phyloP scores from a whole-genome alignment of 2,797 vertebrate genomes.

The Tangara arthus region DNA sequence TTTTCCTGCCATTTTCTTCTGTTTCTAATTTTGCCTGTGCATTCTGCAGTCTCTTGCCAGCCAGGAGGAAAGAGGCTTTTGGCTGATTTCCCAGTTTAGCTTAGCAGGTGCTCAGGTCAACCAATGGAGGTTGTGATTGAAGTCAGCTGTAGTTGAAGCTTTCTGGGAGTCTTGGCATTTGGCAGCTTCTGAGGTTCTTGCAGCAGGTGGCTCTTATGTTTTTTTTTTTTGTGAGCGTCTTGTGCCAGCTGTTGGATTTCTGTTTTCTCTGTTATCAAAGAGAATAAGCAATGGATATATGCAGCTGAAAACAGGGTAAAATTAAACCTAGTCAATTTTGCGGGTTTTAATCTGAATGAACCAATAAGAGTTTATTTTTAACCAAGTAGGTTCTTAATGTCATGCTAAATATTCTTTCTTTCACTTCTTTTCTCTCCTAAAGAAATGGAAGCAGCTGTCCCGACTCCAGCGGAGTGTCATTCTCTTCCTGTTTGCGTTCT shows the following conservation, averaged over 20 bases:
- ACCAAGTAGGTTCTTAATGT: neutral
- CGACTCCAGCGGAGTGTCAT: conserved; percentile 87
- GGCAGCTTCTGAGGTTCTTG: neutral
- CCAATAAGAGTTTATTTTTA: neutral
- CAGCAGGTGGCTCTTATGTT: neutral
- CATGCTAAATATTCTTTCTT: neutral
- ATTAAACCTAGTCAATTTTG: neutral
- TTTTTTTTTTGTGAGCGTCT: neutral
- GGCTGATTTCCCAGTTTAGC: neutral
- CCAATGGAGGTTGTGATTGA: neutral
- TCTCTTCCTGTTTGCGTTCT: conserved; percentile 77
- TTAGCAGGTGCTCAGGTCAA: neutral
- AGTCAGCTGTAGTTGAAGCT: neutral
- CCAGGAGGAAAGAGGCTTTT: neutral
- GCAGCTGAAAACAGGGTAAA: neutral
- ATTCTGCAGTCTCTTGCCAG: neutral
- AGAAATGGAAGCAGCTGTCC: conserved; percentile 98
- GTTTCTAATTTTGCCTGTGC: neutral
- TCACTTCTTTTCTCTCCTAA: neutral
- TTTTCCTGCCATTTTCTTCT: neutral
- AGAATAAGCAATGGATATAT: neutral
- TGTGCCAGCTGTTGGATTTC: neutral
- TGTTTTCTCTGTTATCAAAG: neutral
- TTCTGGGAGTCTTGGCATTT: neutral
- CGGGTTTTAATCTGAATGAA: neutral